phyloP scores from a whole-genome alignment of 2,113 vertebrate species.

The Alces alces region DNA sequence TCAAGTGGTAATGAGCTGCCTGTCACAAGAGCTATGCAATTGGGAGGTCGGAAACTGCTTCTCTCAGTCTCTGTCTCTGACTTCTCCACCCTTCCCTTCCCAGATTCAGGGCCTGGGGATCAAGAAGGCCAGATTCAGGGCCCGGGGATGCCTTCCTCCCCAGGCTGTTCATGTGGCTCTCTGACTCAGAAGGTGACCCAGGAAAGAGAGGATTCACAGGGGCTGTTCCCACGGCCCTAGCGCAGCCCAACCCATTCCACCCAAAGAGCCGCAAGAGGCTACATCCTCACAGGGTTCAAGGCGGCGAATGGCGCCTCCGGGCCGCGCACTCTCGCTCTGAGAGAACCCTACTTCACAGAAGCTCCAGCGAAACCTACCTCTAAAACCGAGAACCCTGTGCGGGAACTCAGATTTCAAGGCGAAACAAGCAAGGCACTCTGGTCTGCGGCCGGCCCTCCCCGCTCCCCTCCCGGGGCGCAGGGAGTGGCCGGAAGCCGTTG shows the following conservation, averaged over 20 bases:
- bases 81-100: background rate
- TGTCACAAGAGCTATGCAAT: background rate
- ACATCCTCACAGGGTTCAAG: background rate
- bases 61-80: background rate
- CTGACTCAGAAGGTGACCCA: background rate
- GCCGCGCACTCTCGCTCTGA: slow-evolving; percentile 44
- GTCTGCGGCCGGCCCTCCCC: background rate
- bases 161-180: background rate
- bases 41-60: background rate
- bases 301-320: background rate
- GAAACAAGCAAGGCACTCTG: background rate
- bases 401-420: slow-evolving; percentile 24
- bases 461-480: background rate
- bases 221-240: background rate
- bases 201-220: background rate
- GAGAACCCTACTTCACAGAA: background rate
- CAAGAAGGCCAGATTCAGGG: background rate
- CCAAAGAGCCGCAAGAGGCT: background rate
- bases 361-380: slow-evolving; percentile 30
- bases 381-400: slow-evolving; percentile 40
- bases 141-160: background rate
- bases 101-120: background rate
- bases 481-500: background rate
- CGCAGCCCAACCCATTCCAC: background rate
- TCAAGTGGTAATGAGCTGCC: background rate